A percentile compares a stretch with the other conserved stretches of the same genome.
phyloP scores from a whole-genome alignment of 1,140 invertebrate genomes.

The Berghia stephanieae region DNA sequence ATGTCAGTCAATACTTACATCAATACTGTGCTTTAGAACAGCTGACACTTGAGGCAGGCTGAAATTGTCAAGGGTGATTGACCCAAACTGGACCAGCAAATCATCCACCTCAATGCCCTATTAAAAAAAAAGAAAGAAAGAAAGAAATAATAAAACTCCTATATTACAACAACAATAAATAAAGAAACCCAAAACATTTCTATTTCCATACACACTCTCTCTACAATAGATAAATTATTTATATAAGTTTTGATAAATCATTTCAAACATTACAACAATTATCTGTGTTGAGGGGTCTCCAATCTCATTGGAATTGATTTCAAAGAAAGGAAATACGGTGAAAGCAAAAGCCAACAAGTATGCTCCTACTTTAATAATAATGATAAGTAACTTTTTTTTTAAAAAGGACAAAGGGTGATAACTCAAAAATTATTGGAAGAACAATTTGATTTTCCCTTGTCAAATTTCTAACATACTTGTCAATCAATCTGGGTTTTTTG shows the following conservation, averaged over 20 bases:
- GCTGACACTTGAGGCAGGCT: conserved; percentile 73
- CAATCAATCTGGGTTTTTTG: no score
- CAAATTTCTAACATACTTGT: no score
- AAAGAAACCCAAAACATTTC: not conserved
- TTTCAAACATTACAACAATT: no score
- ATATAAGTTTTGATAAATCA: no score
- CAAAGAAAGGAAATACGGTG: no score
- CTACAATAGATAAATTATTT: no score
- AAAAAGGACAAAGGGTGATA: not conserved
- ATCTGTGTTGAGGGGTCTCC: no score
- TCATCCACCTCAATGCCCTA: conserved; percentile 83
- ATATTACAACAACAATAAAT: not conserved
- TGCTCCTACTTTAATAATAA: not conserved
- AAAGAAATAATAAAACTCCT: not conserved
- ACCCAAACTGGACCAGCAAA: conserved; percentile 84
- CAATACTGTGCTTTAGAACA: conserved; percentile 80
- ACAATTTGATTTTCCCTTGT: no score
- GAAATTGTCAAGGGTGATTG: conserved; percentile 80
- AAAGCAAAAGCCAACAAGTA: no score
- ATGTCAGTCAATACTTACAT: conserved; percentile 65
- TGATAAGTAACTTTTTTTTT: not conserved
- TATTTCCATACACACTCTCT: no score
- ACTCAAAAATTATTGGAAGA: no score
- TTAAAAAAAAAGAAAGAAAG: conserved; percentile 49
- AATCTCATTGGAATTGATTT: no score